Percentiles rank a stretch among this genome's conserved stretches.
These are phyloP conservation scores for Psophia crepitans DNA, from an alignment of 2,113 vertebrate species.

Conservation along the genomic window DNA sequence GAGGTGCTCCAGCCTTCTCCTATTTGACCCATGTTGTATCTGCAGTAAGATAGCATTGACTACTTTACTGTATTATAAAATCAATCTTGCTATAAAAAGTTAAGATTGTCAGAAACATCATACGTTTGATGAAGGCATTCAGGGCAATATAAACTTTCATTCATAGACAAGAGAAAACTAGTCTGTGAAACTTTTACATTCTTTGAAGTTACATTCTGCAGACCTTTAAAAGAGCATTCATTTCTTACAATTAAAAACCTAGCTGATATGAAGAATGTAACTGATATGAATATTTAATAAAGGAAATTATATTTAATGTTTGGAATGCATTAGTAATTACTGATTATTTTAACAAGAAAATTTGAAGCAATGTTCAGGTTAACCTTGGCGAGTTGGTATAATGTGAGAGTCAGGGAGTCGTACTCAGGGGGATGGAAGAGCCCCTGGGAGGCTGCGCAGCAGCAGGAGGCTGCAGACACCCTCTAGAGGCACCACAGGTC, in stretches of 20 bases:
- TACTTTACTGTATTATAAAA: background rate
- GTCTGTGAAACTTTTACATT: background rate
- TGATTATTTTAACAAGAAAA: background rate
- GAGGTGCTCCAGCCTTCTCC: background rate
- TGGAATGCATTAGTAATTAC: background rate
- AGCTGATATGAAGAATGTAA: background rate
- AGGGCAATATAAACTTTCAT: background rate
- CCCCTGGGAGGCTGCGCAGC: background rate
- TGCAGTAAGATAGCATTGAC: background rate
- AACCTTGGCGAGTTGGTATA: background rate
- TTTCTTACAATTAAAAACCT: background rate
- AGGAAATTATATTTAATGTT: background rate
- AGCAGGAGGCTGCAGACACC: background rate
- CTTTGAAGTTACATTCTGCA: background rate
- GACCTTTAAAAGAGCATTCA: background rate
- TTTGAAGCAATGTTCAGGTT: background rate
- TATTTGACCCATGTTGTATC: background rate
- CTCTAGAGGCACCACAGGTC: background rate
- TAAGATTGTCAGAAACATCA: background rate
- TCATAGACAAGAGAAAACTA: background rate
- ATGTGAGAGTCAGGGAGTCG: background rate
- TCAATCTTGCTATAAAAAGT: background rate
- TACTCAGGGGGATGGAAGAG: fast-evolving
- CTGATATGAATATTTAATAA: background rate
- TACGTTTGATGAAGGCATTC: background rate